These are phyloP conservation scores for Natator depressus DNA, from an alignment of 2,113 vertebrate genomes.

Conservation along the genomic window DNA sequence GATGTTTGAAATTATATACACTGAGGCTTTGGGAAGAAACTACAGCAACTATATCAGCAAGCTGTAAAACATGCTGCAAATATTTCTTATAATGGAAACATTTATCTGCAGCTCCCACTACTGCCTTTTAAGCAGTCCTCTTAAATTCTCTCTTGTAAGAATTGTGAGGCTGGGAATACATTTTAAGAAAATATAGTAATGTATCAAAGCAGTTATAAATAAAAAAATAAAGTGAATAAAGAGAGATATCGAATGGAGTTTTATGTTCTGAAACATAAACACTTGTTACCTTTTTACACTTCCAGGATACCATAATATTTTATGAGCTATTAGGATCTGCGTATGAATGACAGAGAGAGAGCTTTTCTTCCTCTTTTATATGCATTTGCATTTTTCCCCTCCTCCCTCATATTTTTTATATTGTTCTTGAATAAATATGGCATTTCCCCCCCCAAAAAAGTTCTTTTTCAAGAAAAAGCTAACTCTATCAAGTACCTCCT, in stretches of 20 bases:
- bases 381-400: slow-evolving; percentile 4
- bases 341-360: slow-evolving; percentile 10
- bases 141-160: slow-evolving; percentile 42
- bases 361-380: slow-evolving; percentile 28
- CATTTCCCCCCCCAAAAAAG: slow-evolving; percentile 25
- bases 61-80: slow-evolving; percentile 24
- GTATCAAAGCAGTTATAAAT: slow-evolving; percentile 37
- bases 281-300: slow-evolving; percentile 65
- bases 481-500: slow-evolving; percentile 42
- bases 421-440: background rate
- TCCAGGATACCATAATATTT: slow-evolving; percentile 51
- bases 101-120: slow-evolving; percentile 18
- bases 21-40: background rate
- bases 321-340: slow-evolving; percentile 26
- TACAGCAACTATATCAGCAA: background rate
- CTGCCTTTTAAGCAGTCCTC: slow-evolving; percentile 30
- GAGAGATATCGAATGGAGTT: slow-evolving; percentile 48
- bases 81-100: slow-evolving; percentile 40
- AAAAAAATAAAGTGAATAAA: slow-evolving; percentile 56
- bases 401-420: slow-evolving; percentile 17
- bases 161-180: slow-evolving; percentile 35
- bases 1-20: background rate
- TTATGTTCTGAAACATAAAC: slow-evolving; percentile 63
- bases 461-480: slow-evolving; percentile 26
- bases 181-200: slow-evolving; percentile 56